Conservation (phyloP, 2,113 vertebrate genomes). For the Pao palembangensis region DNA sequence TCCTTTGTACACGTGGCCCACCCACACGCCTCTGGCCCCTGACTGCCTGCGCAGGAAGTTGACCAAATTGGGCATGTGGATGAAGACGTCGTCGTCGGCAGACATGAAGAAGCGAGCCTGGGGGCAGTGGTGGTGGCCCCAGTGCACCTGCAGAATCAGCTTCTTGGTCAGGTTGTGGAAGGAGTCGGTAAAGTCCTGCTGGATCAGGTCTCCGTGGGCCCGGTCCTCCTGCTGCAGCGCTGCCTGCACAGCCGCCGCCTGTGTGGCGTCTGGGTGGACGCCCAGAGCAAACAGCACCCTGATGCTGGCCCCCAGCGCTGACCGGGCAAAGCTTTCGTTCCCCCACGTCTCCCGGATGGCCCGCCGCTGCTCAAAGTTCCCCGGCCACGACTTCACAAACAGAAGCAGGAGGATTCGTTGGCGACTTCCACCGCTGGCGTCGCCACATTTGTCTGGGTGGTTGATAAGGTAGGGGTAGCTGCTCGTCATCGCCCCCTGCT, state of each 20-base stretch:
- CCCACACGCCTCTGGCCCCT: constrained; percentile 80
- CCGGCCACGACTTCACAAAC: constrained; percentile 87
- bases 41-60: constrained; percentile 77
- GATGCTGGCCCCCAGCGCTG: constrained; percentile 76
- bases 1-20: constrained; percentile 86
- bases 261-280: constrained; percentile 29
- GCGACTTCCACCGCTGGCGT: not conserved
- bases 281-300: constrained; percentile 87
- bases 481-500: not conserved
- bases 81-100: constrained; percentile 91
- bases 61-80: constrained; percentile 90
- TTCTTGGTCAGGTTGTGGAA: constrained; percentile 93
- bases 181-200: constrained; percentile 88
- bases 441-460: constrained; percentile 78
- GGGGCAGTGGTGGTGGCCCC: constrained; percentile 83
- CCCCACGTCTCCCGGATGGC: constrained; percentile 89
- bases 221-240: constrained; percentile 76
- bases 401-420: constrained; percentile 83
- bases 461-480: constrained; percentile 83
- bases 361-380: constrained; percentile 78
- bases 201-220: constrained; percentile 80
- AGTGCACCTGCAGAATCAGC: constrained; percentile 87
- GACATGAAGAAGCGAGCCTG: constrained; percentile 91
- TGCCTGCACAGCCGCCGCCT: constrained; percentile 58
- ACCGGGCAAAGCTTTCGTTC: constrained; percentile 76